Evolutionary conservation across 1,140 invertebrate species (phyloP).

Genomic region (Halesus radiatus): DNA sequence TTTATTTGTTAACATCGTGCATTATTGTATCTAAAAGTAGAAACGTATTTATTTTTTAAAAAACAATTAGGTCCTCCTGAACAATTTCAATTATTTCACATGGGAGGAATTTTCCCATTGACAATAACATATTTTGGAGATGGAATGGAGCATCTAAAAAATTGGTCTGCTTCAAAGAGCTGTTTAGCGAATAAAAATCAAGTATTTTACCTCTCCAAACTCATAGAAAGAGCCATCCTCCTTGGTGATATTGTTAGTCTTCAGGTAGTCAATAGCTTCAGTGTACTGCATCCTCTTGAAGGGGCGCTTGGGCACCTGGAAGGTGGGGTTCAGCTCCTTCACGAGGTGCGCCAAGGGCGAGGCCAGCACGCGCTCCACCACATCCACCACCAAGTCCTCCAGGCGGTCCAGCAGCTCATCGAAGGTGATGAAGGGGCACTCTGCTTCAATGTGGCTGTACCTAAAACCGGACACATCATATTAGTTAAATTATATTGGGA

Average conservation of each 20-base stretch:
- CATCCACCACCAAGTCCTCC: slow-evolving; percentile 97
- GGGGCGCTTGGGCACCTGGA: slow-evolving; percentile 89
- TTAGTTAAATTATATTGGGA: no score
- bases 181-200: no score
- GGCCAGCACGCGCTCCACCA: slow-evolving; percentile 91
- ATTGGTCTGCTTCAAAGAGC: no score
- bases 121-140: no score
- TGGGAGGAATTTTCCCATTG: no score
- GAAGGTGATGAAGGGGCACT: slow-evolving; percentile 96
- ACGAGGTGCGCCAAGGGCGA: slow-evolving; percentile 87
- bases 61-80: no score
- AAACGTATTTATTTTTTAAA: no score
- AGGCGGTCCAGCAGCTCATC: slow-evolving; percentile 91
- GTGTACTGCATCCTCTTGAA: slow-evolving; percentile 95
- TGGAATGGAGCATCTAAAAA: no score
- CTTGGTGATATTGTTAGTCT: slow-evolving; percentile 94
- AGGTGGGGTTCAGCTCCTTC: slow-evolving; percentile 92
- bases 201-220: slow-evolving; percentile 90
- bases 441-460: slow-evolving; percentile 97
- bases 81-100: no score
- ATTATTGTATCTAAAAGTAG: no score
- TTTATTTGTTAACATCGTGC: no score
- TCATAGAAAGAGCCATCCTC: slow-evolving; percentile 98
- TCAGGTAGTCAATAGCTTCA: slow-evolving; percentile 95
- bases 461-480: slow-evolving; percentile 63